Percentiles rank a stretch among this genome's conserved stretches.
Conservation (phyloP, 1,140 invertebrate species). For the Cecropterus lyciades region DNA sequence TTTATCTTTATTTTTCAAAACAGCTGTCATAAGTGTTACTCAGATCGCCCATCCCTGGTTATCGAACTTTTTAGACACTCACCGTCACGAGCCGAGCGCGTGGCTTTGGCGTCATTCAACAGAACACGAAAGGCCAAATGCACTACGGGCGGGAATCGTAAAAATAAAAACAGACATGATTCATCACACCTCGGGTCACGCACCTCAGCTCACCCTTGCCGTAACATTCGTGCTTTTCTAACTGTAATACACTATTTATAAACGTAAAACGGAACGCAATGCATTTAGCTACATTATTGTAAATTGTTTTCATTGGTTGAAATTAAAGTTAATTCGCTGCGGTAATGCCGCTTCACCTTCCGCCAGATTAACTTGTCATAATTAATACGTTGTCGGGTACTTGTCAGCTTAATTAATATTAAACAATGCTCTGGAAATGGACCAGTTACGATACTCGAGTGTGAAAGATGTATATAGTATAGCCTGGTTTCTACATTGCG, state of each 20-base stretch:
- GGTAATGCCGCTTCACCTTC: not conserved
- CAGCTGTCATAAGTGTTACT: too few relatives aligned
- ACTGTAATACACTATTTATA: constrained; percentile 41
- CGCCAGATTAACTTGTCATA: constrained; percentile 1
- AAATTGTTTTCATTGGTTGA: constrained; percentile 1
- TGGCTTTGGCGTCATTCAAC: constrained; percentile 18
- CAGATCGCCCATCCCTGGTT: constrained; percentile 4
- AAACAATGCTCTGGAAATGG: too few relatives aligned
- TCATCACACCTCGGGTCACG: constrained; percentile 46
- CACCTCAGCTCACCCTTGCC: constrained; percentile 42
- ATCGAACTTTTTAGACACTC: constrained; percentile 11
- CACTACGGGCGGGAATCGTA: constrained; percentile 37
- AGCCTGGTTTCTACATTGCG: too few relatives aligned
- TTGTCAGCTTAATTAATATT: too few relatives aligned
- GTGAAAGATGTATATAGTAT: too few relatives aligned
- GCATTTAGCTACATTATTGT: not conserved
- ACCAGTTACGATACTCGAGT: too few relatives aligned
- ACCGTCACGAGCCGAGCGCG: constrained; percentile 31
- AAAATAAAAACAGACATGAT: constrained; percentile 55
- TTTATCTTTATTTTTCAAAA: too few relatives aligned
- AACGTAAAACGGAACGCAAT: not conserved
- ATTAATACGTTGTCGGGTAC: not conserved
- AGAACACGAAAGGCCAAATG: constrained; percentile 18
- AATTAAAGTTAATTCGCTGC: constrained; percentile 7
- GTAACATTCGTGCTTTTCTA: constrained; percentile 20